These are phyloP conservation scores for Lanius collurio DNA, from an alignment of 2,113 vertebrate species.

Conservation along the genomic window DNA sequence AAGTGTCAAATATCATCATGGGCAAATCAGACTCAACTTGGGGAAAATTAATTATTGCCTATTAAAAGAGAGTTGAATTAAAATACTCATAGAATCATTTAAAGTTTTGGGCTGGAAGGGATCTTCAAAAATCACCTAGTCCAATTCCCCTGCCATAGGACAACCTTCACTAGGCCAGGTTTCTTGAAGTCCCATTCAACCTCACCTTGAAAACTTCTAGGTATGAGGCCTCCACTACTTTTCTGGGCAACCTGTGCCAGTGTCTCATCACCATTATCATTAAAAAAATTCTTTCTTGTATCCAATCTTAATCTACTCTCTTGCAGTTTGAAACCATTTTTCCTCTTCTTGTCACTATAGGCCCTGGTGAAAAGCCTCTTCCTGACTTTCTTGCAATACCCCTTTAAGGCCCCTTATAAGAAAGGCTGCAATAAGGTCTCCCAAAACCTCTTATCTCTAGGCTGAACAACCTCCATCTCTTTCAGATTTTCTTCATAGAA, in stretches of 20 bases:
- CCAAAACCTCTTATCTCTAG: not conserved
- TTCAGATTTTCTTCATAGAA: not conserved
- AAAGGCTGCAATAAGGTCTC: not conserved
- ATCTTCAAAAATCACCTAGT: not conserved
- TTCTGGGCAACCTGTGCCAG: not conserved
- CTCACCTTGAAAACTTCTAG: not conserved
- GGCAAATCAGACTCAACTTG: not conserved
- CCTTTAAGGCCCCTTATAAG: not conserved
- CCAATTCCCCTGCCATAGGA: not conserved
- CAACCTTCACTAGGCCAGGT: not conserved
- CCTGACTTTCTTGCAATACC: not conserved
- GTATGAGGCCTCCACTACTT: not conserved
- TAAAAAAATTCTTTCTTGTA: not conserved
- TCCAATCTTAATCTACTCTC: not conserved
- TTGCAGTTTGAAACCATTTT: not conserved
- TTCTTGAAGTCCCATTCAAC: not conserved
- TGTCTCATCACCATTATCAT: not conserved
- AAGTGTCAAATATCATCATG: not conserved
- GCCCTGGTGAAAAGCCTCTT: not conserved
- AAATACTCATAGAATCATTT: not conserved
- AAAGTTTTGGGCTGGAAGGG: not conserved
- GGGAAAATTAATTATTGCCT: not conserved
- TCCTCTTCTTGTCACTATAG: not conserved
- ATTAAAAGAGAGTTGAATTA: not conserved
- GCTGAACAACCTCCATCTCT: not conserved